These are phyloP conservation scores for Styela clava DNA, from an alignment of 23 tunicate species.

Conservation along the genomic window DNA sequence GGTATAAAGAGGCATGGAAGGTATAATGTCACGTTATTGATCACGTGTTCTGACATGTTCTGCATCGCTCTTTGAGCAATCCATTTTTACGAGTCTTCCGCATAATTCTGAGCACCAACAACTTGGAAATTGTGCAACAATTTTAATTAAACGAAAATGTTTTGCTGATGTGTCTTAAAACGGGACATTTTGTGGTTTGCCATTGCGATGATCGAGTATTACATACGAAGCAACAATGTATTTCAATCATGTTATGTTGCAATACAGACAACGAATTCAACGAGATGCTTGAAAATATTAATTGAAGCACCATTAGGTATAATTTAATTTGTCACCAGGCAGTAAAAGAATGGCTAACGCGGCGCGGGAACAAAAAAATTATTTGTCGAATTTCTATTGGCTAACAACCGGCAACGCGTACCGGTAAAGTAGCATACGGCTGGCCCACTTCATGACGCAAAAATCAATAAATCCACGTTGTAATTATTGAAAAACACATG, in stretches of 20 bases:
- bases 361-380: not conserved
- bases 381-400: not conserved
- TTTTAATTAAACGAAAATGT: not conserved
- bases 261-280: not conserved
- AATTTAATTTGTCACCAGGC: not conserved
- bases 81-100: no score
- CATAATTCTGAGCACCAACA: no score
- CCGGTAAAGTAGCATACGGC: not conserved
- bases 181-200: no score
- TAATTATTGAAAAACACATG: not conserved
- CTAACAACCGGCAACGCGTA: not conserved
- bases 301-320: not conserved
- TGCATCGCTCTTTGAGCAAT: no score
- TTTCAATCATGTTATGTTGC: not conserved
- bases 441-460: constrained; percentile 12
- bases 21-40: no score
- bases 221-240: no score
- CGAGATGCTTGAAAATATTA: not conserved
- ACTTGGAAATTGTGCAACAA: not conserved
- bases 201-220: no score
- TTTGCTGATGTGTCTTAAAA: not conserved
- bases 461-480: constrained; percentile 37
- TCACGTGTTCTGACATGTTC: no score
- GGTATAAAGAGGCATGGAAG: no score
- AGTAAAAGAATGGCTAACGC: no score